Evolutionary conservation across 2,113 vertebrate species (phyloP).

Genomic region (Dryoscopus gambensis): DNA sequence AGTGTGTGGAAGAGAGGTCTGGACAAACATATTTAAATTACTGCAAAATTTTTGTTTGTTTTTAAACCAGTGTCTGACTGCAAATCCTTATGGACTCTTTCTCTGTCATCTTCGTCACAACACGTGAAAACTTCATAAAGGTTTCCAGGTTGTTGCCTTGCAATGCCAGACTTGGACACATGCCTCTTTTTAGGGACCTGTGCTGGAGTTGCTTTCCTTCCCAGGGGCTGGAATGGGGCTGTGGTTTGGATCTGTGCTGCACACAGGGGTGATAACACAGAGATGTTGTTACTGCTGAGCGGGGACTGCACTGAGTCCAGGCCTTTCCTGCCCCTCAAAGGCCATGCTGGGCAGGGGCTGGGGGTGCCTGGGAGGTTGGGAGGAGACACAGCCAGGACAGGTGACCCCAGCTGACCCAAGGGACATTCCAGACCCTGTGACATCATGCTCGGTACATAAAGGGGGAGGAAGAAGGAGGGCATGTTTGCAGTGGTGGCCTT

Average conservation of each 20-base stretch:
- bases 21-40: neutral
- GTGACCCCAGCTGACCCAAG: neutral
- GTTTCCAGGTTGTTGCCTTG: neutral
- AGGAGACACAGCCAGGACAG: neutral
- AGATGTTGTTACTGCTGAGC: neutral
- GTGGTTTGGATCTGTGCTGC: neutral
- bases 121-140: neutral
- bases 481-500: too few relatives aligned
- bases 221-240: neutral
- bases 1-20: neutral
- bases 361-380: neutral
- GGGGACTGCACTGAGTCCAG: neutral
- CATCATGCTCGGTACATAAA: neutral
- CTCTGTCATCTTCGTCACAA: neutral
- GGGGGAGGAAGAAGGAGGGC: neutral
- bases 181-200: neutral
- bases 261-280: neutral
- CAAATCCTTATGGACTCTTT: accelerated
- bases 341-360: neutral
- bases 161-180: neutral
- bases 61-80: neutral
- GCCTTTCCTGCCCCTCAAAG: neutral
- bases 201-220: neutral
- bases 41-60: neutral
- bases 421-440: neutral